Evolutionary conservation across 1,140 invertebrate species (phyloP).

Genomic region (Macrocentrus cingulum): DNA sequence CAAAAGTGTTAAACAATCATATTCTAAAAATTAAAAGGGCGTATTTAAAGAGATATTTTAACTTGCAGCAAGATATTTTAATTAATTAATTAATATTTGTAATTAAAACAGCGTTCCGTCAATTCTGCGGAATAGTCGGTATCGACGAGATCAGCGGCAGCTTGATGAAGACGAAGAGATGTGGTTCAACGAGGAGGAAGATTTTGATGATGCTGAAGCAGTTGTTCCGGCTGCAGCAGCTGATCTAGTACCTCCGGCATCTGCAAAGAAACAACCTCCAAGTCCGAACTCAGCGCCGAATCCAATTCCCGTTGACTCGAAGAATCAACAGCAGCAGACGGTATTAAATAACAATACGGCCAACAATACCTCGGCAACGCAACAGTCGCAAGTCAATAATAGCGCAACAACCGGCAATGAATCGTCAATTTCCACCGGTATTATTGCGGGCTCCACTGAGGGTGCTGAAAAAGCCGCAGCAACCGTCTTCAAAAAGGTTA

Average conservation of each 20-base stretch:
- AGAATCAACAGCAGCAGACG: constrained; percentile 50
- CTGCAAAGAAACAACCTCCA: constrained; percentile 52
- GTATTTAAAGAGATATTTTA: too few species aligned
- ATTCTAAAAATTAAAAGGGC: too few species aligned
- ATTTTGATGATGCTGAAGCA: constrained; percentile 82
- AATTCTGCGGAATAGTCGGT: constrained; percentile 77
- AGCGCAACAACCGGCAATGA: constrained; percentile 52
- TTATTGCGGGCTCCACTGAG: constrained; percentile 50
- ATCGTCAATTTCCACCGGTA: constrained; percentile 51
- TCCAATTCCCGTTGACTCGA: constrained; percentile 45
- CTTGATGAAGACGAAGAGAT: constrained; percentile 97
- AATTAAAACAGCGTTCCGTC: constrained; percentile 67
- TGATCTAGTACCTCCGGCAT: constrained; percentile 47
- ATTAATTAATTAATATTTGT: constrained; percentile 11
- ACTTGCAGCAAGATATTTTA: too few species aligned
- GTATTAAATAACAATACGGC: constrained; percentile 59
- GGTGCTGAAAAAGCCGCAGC: constrained; percentile 53
- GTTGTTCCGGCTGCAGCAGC: constrained; percentile 61
- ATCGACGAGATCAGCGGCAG: constrained; percentile 86
- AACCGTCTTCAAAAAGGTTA: constrained; percentile 65
- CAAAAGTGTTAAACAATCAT: too few species aligned
- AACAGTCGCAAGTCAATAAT: constrained; percentile 50
- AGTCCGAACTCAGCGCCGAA: constrained; percentile 54
- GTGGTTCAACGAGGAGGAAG: constrained; percentile 98
- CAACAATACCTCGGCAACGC: constrained; percentile 43